Conservation (phyloP, 1,140 invertebrate species). For the Ips typographus region DNA sequence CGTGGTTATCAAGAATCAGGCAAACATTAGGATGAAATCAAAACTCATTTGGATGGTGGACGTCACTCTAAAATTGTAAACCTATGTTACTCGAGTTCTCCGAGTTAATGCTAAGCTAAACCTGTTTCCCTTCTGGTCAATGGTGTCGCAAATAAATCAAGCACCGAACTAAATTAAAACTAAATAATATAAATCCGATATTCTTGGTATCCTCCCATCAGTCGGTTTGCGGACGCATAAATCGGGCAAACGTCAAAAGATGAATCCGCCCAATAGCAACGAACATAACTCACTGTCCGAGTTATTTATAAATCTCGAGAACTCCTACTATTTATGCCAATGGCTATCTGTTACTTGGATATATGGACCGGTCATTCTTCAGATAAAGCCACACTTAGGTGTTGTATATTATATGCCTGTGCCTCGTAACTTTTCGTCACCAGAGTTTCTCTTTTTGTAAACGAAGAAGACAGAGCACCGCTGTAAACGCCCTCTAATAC, state of each 20-base stretch:
- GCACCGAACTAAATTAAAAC: not conserved
- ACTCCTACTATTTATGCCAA: conserved; percentile 32
- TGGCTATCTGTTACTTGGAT: conserved; percentile 13
- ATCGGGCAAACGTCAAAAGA: conserved; percentile 23
- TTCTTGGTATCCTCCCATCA: conserved; percentile 30
- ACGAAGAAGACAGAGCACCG: not conserved
- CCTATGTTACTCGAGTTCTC: too few relatives aligned
- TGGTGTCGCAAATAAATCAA: not conserved
- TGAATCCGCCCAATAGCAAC: conserved; percentile 29
- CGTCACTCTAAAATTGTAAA: too few relatives aligned
- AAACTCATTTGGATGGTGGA: too few relatives aligned
- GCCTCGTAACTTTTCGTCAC: conserved; percentile 1
- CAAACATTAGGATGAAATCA: too few relatives aligned
- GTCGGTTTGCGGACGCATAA: conserved; percentile 31
- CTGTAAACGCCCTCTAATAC: not conserved
- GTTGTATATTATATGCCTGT: conserved; percentile 2
- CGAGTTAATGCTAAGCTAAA: too few relatives aligned
- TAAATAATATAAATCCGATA: conserved; percentile 13
- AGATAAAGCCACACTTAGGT: conserved; percentile 10
- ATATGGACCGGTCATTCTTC: conserved; percentile 6
- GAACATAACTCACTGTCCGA: conserved; percentile 27
- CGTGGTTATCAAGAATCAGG: too few relatives aligned
- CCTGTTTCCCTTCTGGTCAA: too few relatives aligned
- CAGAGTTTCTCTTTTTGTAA: not conserved
- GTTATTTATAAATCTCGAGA: conserved; percentile 26